Conservation (phyloP, 2,797 vertebrate species). For the Clarias laeviceps region DNA sequence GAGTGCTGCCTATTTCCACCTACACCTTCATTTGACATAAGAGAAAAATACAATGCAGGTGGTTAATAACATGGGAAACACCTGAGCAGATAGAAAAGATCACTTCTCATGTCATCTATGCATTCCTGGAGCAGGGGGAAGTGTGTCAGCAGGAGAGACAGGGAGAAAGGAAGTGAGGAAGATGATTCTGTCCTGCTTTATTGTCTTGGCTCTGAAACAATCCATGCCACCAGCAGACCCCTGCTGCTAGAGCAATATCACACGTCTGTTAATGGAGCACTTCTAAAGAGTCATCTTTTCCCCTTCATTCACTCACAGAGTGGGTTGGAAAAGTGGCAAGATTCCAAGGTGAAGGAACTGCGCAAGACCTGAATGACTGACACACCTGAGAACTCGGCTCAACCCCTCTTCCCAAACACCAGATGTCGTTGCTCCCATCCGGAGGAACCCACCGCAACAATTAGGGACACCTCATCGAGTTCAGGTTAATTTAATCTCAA, state of each 20-base stretch:
- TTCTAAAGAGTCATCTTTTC: constrained; percentile 21
- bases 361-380: neutral
- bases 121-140: neutral
- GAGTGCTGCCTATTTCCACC: constrained; percentile 5
- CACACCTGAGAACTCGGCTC: neutral
- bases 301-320: neutral
- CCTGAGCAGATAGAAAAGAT: constrained; percentile 27
- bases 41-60: neutral
- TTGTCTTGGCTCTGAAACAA: neutral
- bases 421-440: constrained; percentile 11
- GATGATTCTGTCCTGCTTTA: constrained; percentile 17
- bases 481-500: constrained; percentile 53
- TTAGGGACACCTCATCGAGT: constrained; percentile 47
- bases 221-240: constrained; percentile 2
- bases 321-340: neutral
- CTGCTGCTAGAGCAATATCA: constrained; percentile 38
- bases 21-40: neutral
- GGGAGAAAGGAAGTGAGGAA: neutral
- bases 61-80: constrained; percentile 32
- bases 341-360: constrained; percentile 6
- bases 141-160: neutral
- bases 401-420: constrained; percentile 14
- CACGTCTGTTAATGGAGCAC: constrained; percentile 28
- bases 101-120: neutral
- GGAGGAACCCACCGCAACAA: constrained; percentile 31